phyloP scores from a whole-genome alignment of 2,113 vertebrate species.

The Sakesphorus luctuosus region DNA sequence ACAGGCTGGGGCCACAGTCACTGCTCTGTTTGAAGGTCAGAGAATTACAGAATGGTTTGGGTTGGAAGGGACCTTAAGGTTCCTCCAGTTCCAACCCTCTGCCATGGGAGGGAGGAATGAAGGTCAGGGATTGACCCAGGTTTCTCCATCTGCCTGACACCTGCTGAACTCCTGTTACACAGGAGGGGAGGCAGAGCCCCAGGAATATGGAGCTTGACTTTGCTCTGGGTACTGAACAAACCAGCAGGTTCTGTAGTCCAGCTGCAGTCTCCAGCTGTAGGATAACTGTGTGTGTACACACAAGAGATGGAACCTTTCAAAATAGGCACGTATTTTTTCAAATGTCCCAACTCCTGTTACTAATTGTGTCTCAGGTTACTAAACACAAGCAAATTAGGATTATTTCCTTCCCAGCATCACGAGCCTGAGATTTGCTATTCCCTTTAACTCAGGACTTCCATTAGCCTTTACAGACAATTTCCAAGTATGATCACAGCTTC shows the following conservation, averaged over 20 bases:
- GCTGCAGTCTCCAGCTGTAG: neutral
- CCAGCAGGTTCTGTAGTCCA: neutral
- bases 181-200: neutral
- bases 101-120: rapidly evolving
- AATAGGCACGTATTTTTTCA: neutral
- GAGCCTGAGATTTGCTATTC: neutral
- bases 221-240: neutral
- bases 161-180: neutral
- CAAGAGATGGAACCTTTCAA: neutral
- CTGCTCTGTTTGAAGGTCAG: neutral
- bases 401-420: neutral
- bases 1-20: rapidly evolving
- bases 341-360: neutral
- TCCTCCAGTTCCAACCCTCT: rapidly evolving
- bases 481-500: neutral
- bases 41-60: rapidly evolving
- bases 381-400: neutral
- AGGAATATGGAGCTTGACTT: rapidly evolving
- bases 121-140: neutral
- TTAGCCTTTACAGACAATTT: neutral
- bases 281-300: rapidly evolving
- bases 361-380: neutral
- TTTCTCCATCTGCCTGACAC: neutral
- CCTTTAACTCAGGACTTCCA: neutral
- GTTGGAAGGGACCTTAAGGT: neutral